Percentiles rank a stretch among this genome's conserved stretches.
These are phyloP conservation scores for Norana najaformis DNA, from an alignment of 2,888 invertebrate genomes.

Conservation along the genomic window DNA sequence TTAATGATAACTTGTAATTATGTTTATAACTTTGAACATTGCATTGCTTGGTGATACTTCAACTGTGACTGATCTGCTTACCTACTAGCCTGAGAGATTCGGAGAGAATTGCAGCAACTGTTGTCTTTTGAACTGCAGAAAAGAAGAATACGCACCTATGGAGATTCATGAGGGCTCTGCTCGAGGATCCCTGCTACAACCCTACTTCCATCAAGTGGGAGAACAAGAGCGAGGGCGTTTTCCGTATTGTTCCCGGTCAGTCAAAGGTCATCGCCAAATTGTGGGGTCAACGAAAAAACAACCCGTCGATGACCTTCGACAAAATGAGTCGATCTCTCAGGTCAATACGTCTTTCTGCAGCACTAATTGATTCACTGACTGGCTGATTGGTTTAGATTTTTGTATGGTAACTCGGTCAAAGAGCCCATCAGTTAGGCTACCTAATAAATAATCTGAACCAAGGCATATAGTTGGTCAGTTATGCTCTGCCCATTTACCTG, in stretches of 20 bases:
- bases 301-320: constrained; percentile 84
- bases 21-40: background rate
- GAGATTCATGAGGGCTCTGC: constrained; percentile 82
- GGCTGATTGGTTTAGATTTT: background rate
- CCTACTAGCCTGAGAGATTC: background rate
- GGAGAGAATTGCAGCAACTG: background rate
- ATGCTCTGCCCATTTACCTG: too few species aligned
- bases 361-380: background rate
- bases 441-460: background rate
- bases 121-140: background rate
- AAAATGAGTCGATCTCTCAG: constrained; percentile 87
- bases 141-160: constrained; percentile 67
- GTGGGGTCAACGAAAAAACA: constrained; percentile 84
- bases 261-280: constrained; percentile 82
- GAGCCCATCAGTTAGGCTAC: background rate
- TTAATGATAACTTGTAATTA: background rate
- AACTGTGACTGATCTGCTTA: too few species aligned
- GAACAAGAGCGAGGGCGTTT: constrained; percentile 79
- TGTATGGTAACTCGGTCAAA: background rate
- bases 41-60: background rate
- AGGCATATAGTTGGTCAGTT: too few species aligned
- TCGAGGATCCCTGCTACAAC: constrained; percentile 76
- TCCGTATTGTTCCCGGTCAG: constrained; percentile 75
- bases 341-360: constrained; percentile 49
- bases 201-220: constrained; percentile 87